Evolutionary conservation across 2,888 invertebrate species (phyloP), one percentile per base, ranked within the genome.

Genomic region (Leptogaster cylindrica): DNA sequence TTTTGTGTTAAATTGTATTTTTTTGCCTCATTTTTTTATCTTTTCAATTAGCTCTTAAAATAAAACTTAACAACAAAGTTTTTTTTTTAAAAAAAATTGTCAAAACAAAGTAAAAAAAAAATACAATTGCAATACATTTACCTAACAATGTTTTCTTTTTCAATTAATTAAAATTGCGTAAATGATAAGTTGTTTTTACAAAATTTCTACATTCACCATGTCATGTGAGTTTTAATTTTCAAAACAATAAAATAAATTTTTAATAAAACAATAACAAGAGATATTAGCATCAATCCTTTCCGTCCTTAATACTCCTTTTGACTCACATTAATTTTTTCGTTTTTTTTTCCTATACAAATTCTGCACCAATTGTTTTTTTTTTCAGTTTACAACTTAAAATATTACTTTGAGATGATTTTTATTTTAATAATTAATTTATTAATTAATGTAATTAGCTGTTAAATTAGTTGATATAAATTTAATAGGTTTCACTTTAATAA

Each of bases 11-110:
- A 41, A 39, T 28, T 65, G 16, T 46, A 41, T 25, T 36, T 16
- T 51, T 23, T 51, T 18, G n/a, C 28, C n/a, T 63, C 46, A 46
- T 46, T 3, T 16, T 52, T 52, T 14, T 18, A 6, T 52, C 25
- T 23, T 39, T 27, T 63, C 63, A 44, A n/a, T 63, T 63, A 41
- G 46, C 48, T 31, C 44, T 64, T 48, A 61, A 41, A 44, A 39
- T 20, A 55, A 55, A 55, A 55, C 55, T 55, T 36, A 55, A 55
- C 55, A 55, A 55, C n/a, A n/a, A n/a, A n/a, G n/a, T n/a, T n/a
- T n/a, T n/a, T n/a, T n/a, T n/a, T n/a, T n/a, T n/a, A n/a, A n/a
- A n/a, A n/a, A n/a, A n/a, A n/a, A n/a, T n/a, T 23, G 46, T 46
- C 46, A 46, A 46, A 46, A 46, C 25, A 23, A 46, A 23, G 25